These are phyloP conservation scores for Empis livida DNA, from an alignment of 2,888 invertebrate genomes.

Conservation along the genomic window DNA sequence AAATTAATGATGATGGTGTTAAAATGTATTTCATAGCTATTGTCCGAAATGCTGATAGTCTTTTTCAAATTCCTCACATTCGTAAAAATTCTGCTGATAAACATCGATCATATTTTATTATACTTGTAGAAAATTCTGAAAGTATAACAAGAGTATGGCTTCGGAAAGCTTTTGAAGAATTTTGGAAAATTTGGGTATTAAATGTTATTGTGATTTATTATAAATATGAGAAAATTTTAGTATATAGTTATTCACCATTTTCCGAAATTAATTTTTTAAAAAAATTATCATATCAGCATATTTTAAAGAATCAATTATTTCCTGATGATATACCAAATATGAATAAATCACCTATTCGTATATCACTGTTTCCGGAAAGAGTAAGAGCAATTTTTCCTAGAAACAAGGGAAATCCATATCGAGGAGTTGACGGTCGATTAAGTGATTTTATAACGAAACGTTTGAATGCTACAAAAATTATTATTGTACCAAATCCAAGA, in stretches of 20 bases:
- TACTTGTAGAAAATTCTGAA: conserved; percentile 21
- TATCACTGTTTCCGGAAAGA: conserved; percentile 32
- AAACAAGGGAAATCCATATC: conserved; percentile 6
- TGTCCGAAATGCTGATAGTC: no score
- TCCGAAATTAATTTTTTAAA: conserved; percentile 31
- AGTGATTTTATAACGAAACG: conserved; percentile 33
- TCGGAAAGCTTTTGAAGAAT: conserved; percentile 37
- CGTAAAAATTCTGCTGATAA: conserved; percentile 21
- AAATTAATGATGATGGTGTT: no score
- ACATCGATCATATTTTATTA: conserved; percentile 25
- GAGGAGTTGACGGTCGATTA: conserved; percentile 37
- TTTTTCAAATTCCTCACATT: no score
- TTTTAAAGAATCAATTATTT: conserved; percentile 21
- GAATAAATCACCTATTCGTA: conserved; percentile 23
- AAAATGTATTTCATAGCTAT: no score
- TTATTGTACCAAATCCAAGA: conserved; percentile 17
- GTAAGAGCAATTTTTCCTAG: conserved; percentile 31
- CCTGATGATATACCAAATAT: conserved; percentile 25
- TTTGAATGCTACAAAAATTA: conserved; percentile 38
- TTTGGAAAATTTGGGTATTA: conserved; percentile 41
- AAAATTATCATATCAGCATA: conserved; percentile 12
- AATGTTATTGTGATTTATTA: conserved; percentile 33
- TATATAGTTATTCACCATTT: conserved; percentile 43
- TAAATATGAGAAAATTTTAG: conserved; percentile 27
- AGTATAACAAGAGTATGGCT: conserved; percentile 22